phyloP scores from a whole-genome alignment of 2,888 invertebrate genomes.

The Lagria hirta region DNA sequence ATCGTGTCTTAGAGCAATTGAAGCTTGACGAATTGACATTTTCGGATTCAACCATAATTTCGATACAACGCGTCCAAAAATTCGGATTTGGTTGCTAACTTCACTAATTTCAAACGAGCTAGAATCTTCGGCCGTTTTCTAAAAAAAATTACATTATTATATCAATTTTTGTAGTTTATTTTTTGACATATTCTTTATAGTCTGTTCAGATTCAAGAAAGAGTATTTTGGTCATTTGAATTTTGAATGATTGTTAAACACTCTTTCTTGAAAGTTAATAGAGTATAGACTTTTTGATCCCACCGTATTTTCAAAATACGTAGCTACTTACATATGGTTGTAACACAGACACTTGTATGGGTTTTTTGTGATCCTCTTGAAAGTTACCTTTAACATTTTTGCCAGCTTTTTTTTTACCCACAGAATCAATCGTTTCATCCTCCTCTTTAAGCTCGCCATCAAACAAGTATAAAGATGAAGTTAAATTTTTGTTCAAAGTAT shows the following conservation, averaged over 20 bases:
- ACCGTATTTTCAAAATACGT: too few relatives aligned
- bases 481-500: constrained; percentile 61
- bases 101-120: constrained; percentile 55
- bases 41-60: constrained; percentile 79
- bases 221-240: too few relatives aligned
- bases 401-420: constrained; percentile 60
- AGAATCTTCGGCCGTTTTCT: constrained; percentile 10
- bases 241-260: too few relatives aligned
- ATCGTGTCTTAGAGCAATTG: constrained; percentile 76
- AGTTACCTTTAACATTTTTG: constrained; percentile 46
- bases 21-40: constrained; percentile 71
- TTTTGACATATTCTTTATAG: too few relatives aligned
- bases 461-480: constrained; percentile 70
- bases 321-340: constrained; percentile 66
- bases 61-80: constrained; percentile 72
- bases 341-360: constrained; percentile 67
- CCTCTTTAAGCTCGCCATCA: constrained; percentile 69
- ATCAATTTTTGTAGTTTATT: too few relatives aligned
- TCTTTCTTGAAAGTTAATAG: too few relatives aligned
- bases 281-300: too few relatives aligned
- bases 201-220: too few relatives aligned
- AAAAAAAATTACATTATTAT: not conserved
- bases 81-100: constrained; percentile 68
- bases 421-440: constrained; percentile 64
- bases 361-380: constrained; percentile 55